Evolutionary conservation across 2,888 invertebrate genomes (phyloP), one percentile per base, ranked within the genome.

Genomic region (Papilio protenor): DNA sequence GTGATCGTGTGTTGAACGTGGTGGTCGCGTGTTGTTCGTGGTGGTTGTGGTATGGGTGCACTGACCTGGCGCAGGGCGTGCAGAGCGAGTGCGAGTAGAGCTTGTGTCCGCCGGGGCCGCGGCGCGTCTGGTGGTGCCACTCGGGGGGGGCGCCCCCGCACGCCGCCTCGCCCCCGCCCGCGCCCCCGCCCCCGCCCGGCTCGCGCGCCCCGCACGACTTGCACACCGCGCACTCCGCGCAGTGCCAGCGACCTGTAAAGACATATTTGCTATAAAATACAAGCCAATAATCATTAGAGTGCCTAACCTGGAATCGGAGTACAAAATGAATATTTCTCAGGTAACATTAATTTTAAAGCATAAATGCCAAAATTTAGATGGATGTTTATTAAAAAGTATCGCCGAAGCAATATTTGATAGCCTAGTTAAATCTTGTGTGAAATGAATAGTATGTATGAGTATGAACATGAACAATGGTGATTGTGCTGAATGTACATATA

Each of bases 221-320:
- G 86, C 96, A 97, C 76, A 97, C 92, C 12, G 97, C 96, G 88
- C 98, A 98, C 83, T 96, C 96, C 78, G 96, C 96, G 90, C 99
- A 99, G 88, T 98, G 97, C 98, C 98, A 99, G 73, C 98, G 96
- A 57, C 96, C 96, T 96, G 23, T 8, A 8, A 18, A 55, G 23
- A 27, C 10, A 33, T 23, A 18, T 45, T 5, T 10, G 16, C 16
- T n/a, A 16, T 21, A 2, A 23, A 21, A 59, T 12, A 23, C 23
- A 59, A 33, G 18, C 16, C 27, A 18, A 66, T 33, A 33, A 57
- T 27, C 16, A 27, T 16, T 49, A 14, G 49, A 0, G 16, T 16
- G 49, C 12, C 14, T 49, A 49, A 1, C 49, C 16, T 49, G 14
- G 5, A 49, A 4, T 16, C 14, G 49, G 16, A 49, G 16, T 49